These are phyloP conservation scores for Patella depressa DNA, from an alignment of 2,888 invertebrate genomes.

Conservation along the genomic window DNA sequence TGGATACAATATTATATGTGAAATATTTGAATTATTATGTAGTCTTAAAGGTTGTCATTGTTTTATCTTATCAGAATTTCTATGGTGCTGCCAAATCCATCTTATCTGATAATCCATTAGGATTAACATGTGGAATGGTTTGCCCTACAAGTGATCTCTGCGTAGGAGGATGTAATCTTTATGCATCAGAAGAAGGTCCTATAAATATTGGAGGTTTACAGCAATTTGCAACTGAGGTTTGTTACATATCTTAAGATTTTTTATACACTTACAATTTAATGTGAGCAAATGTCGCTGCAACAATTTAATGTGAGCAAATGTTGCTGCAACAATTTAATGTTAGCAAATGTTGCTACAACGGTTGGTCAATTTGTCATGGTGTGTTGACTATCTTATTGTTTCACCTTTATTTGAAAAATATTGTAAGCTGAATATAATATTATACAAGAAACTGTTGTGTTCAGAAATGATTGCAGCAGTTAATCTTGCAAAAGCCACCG, in stretches of 20 bases:
- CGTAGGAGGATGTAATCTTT: constrained; percentile 96
- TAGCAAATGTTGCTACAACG: neutral
- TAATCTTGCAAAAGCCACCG: too few relatives aligned
- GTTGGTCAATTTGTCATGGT: neutral
- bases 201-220: constrained; percentile 99
- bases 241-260: constrained; percentile 5
- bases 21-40: too few relatives aligned
- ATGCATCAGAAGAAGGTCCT: constrained; percentile 95
- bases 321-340: too few relatives aligned
- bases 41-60: neutral
- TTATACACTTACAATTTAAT: neutral
- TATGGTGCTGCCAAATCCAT: constrained; percentile 97
- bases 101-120: constrained; percentile 96
- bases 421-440: too few relatives aligned
- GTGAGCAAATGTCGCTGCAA: neutral
- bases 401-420: too few relatives aligned
- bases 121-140: constrained; percentile 82
- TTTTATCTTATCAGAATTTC: constrained; percentile 81
- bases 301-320: neutral
- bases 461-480: too few relatives aligned
- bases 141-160: constrained; percentile 99
- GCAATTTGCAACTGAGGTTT: constrained; percentile 95
- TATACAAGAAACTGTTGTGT: too few relatives aligned
- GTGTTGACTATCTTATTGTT: too few relatives aligned
- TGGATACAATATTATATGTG: too few relatives aligned